Evolutionary conservation across 2,113 vertebrate genomes (phyloP).

Genomic region (Calyptomena viridis): DNA sequence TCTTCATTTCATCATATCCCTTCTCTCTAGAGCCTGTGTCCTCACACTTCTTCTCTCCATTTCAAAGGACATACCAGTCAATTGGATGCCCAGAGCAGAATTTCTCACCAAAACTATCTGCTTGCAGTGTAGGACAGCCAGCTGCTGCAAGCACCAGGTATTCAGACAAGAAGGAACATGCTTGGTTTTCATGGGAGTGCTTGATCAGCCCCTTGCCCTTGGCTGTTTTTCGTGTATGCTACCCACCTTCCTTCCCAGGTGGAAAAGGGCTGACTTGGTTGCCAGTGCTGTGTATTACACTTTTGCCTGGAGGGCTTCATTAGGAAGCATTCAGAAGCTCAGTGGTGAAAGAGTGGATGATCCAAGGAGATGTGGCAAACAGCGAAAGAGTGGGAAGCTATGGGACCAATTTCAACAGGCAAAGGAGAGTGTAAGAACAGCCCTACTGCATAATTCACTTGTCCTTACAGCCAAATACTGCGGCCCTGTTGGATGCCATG

Average conservation of each 20-base stretch:
- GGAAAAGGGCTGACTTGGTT: background rate
- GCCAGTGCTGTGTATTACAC: background rate
- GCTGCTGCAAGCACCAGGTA: background rate
- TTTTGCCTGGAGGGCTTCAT: background rate
- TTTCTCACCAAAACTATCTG: background rate
- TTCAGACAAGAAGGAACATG: slow-evolving; percentile 36
- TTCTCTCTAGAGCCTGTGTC: background rate
- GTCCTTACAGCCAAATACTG: background rate
- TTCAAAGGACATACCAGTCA: background rate
- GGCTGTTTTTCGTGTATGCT: background rate
- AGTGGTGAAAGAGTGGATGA: background rate
- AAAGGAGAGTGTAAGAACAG: background rate
- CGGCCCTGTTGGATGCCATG: background rate
- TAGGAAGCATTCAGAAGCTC: background rate
- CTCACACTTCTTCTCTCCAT: background rate
- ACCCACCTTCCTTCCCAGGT: background rate
- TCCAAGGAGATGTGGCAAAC: background rate
- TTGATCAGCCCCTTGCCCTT: background rate
- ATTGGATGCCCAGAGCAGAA: background rate
- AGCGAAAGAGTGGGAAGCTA: background rate
- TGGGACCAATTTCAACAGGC: background rate
- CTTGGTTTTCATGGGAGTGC: background rate
- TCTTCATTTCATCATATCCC: background rate
- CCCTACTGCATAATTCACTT: background rate
- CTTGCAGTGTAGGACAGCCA: background rate